Conservation (phyloP, 2,113 vertebrate genomes). For the Grallaria varia region DNA sequence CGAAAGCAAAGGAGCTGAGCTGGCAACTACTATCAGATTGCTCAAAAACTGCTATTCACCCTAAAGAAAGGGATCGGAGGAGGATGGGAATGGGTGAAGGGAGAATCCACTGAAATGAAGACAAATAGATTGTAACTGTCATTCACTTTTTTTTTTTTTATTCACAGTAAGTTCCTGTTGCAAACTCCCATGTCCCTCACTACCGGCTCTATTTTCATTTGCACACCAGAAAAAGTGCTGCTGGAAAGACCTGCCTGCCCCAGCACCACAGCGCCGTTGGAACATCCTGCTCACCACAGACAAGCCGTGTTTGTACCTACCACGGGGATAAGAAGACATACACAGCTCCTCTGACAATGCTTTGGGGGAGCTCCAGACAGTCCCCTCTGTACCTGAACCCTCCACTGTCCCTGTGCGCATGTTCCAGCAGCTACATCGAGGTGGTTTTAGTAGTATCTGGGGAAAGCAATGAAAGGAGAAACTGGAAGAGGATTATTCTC, state of each 20-base stretch:
- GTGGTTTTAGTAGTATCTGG: not conserved
- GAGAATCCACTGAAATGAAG: constrained; percentile 15
- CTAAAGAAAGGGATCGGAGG: not conserved
- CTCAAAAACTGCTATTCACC: constrained; percentile 44
- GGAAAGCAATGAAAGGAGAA: not conserved
- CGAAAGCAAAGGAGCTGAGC: constrained; percentile 48
- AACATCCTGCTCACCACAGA: rapidly evolving
- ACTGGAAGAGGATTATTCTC: not conserved
- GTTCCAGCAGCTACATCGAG: not conserved
- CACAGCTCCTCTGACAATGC: rapidly evolving
- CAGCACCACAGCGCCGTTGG: not conserved
- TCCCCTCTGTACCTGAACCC: not conserved
- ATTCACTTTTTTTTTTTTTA: not conserved
- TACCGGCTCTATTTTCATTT: not conserved
- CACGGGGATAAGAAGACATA: not conserved
- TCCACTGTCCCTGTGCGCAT: not conserved
- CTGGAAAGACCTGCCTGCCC: not conserved
- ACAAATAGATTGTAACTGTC: constrained; percentile 8
- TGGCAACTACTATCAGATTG: constrained; percentile 42
- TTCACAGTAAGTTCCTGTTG: not conserved
- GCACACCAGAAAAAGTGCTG: not conserved
- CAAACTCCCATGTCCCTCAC: not conserved
- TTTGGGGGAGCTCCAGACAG: not conserved
- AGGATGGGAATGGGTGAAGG: not conserved
- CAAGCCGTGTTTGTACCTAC: not conserved